Evolutionary conservation across 1,140 invertebrate species (phyloP), one percentile per base, ranked within the genome.

Genomic region (Riptortus pedestris): DNA sequence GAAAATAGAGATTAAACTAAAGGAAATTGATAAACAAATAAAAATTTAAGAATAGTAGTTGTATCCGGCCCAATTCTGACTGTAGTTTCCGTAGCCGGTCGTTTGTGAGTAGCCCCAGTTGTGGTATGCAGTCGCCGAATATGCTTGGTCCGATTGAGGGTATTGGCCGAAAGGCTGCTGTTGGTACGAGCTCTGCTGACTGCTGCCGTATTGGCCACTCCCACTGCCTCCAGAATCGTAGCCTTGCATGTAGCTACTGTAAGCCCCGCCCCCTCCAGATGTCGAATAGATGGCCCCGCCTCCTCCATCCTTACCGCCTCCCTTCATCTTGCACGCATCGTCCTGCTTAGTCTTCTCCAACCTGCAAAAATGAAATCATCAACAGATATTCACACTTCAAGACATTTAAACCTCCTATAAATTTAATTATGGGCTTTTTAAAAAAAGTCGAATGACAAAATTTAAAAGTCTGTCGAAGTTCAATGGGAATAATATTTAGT

Each of bases 81-180:
- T 83, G 66, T 84, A 84, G 24, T 80, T 77, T n/a, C 80, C 77
- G 59, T 84, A 82, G 47, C 79, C 77, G 9, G 65, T 18, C 31
- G 81, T 75, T 67, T 84, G 82, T 2, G 81, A 79, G 63, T 84
- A 83, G 60, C 81, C 31, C 84, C 84, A 85, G 68, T 83, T 83
- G 70, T 83, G 83, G 65, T 85, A 85, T 5, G 31, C n/a, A n/a
- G n/a, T n/a, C 66, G 80, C 77, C 0, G 74, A 74, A 60, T 79
- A 80, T 59, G 79, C 79, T 0, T 77, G 78, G 70, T 80, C 79
- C 0, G 78, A 78, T n/a, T 84, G 82, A 67, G 83, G 82, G 66
- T 78, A 82, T 64, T 84, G 82, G 67, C 83, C 82, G 66, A 78
- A 82, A 63, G 79, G 77, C 66, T 77, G 74, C 29, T 77, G 79